Conservation (phyloP, 1,140 invertebrate species). For the Philaenus spumarius region DNA sequence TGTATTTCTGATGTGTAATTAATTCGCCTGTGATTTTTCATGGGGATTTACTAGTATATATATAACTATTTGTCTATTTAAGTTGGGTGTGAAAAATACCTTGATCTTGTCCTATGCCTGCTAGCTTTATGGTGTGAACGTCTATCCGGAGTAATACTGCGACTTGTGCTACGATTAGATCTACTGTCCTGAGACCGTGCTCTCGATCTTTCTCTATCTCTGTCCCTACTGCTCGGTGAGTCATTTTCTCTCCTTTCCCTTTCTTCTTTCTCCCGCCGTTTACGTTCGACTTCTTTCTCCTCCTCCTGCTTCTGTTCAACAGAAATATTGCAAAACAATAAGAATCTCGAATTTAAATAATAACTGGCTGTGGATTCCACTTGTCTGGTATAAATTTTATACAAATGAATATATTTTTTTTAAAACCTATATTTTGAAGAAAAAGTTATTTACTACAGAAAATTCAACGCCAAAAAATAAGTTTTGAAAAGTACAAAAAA, state of each 20-base stretch:
- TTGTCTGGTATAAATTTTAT: too few species aligned
- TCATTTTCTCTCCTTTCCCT: slow-evolving; percentile 36
- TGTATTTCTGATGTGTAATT: too few species aligned
- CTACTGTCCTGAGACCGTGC: slow-evolving; percentile 9
- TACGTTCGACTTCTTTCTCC: slow-evolving; percentile 37
- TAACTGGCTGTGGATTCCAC: too few species aligned
- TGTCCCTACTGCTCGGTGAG: slow-evolving; percentile 48
- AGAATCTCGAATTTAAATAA: too few species aligned
- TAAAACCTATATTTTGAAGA: too few species aligned
- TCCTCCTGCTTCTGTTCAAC: slow-evolving; percentile 57
- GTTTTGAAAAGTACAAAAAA: too few species aligned
- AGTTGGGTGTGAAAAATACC: slow-evolving; percentile 10
- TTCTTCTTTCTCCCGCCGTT: slow-evolving; percentile 34
- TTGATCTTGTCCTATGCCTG: slow-evolving; percentile 21
- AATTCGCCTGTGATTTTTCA: too few species aligned
- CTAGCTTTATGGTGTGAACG: slow-evolving; percentile 17
- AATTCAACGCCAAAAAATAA: too few species aligned
- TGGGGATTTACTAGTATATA: too few species aligned
- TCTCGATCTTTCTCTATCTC: slow-evolving; percentile 43
- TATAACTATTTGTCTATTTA: too few species aligned
- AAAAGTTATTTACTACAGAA: too few species aligned
- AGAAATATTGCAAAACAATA: slow-evolving; percentile 5
- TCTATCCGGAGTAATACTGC: slow-evolving; percentile 19
- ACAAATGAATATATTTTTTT: too few species aligned
- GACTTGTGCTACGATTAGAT: slow-evolving; percentile 7